A percentile compares a stretch with the other conserved stretches of the same genome.
These are phyloP conservation scores for Sesia apiformis DNA, from an alignment of 2,888 invertebrate genomes.

Conservation along the genomic window DNA sequence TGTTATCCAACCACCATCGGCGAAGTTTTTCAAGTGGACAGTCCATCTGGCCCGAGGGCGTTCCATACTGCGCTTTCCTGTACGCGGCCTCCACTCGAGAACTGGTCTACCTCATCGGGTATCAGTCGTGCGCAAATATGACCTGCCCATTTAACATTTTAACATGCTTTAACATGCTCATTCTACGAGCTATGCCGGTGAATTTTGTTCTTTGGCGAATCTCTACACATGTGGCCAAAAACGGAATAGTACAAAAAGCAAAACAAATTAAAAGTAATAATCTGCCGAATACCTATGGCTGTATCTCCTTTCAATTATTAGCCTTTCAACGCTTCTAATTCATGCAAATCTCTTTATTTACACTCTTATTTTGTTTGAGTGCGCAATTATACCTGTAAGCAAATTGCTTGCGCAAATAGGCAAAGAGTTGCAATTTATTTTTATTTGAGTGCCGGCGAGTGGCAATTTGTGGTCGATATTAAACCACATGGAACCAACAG, in stretches of 20 bases:
- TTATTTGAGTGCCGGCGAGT: slow-evolving; percentile 1
- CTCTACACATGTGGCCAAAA: not conserved
- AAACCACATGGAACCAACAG: not conserved
- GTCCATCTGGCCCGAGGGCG: no score
- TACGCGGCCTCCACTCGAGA: no score
- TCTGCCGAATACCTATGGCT: no score
- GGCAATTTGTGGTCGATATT: not conserved
- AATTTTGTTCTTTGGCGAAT: not conserved
- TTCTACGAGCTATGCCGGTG: not conserved
- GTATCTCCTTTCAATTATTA: no score
- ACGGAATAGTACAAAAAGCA: not conserved
- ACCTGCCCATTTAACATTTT: no score
- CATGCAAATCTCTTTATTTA: slow-evolving; percentile 3
- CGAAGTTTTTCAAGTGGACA: no score
- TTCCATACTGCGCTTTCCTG: no score
- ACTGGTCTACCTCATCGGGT: no score
- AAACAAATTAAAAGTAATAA: not conserved
- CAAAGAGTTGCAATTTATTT: not conserved
- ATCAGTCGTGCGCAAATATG: no score
- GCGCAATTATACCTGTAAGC: slow-evolving; percentile 3
- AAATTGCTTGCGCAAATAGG: slow-evolving; percentile 1
- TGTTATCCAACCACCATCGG: no score
- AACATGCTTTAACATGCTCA: no score
- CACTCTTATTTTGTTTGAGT: slow-evolving; percentile 1
- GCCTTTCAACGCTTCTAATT: no score